These are phyloP conservation scores for Petrosia ficiformis DNA, from an alignment of 37 sponge, comb jelly and placozoan genomes.

Conservation along the genomic window DNA sequence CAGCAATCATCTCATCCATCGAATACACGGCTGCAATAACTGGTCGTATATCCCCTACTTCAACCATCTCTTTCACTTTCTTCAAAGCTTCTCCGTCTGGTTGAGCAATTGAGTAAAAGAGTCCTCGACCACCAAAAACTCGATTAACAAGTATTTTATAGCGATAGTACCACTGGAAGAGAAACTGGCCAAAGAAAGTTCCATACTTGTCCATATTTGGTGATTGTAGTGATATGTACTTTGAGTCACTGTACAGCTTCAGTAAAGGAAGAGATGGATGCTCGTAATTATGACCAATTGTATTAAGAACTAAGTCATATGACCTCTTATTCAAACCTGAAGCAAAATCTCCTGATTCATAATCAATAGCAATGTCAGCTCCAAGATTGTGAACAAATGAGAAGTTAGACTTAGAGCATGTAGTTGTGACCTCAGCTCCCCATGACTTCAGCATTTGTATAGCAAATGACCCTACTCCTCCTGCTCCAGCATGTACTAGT, in stretches of 20 bases:
- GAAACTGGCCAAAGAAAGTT: conserved; percentile 32
- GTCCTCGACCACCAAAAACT: conserved; percentile 39
- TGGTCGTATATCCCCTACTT: conserved; percentile 60
- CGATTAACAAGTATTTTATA: conserved; percentile 47
- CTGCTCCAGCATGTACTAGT: conserved; percentile 71
- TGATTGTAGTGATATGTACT: conserved; percentile 45
- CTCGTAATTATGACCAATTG: conserved; percentile 47
- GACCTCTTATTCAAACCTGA: conserved; percentile 6
- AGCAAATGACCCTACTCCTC: conserved; percentile 79
- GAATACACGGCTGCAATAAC: conserved; percentile 47
- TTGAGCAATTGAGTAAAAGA: conserved; percentile 49
- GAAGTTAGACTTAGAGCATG: conserved; percentile 57
- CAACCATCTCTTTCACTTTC: conserved; percentile 48
- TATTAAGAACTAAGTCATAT: conserved; percentile 72
- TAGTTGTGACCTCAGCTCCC: conserved; percentile 73
- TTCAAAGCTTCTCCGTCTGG: conserved; percentile 36
- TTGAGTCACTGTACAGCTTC: conserved; percentile 57
- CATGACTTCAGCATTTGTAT: conserved; percentile 85
- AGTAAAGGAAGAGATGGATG: conserved; percentile 40
- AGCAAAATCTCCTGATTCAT: conserved; percentile 47
- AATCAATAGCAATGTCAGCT: conserved; percentile 73
- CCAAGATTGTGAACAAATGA: conserved; percentile 58
- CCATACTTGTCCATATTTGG: conserved; percentile 42
- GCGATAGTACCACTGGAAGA: conserved; percentile 44
- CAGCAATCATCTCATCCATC: conserved; percentile 63